Percentiles rank a stretch among this genome's conserved stretches.
phyloP scores from a whole-genome alignment of 2,797 vertebrate genomes.

The Cryptoblepharus egeriae region DNA sequence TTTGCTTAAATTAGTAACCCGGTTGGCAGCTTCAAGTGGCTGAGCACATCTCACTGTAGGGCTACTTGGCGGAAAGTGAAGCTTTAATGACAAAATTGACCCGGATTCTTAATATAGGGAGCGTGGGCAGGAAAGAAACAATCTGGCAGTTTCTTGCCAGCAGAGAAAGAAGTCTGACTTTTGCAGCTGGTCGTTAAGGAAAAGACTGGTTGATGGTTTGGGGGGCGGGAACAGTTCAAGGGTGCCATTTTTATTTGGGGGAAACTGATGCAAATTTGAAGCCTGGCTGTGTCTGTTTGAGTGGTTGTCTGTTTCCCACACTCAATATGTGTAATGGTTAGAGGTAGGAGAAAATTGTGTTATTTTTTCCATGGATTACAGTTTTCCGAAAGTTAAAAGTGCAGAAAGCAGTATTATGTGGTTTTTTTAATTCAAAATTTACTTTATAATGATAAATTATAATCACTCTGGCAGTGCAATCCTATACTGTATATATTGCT shows the following conservation, averaged over 20 bases:
- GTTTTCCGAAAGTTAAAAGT: no score
- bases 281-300: neutral
- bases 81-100: constrained; percentile 1
- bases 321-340: neutral
- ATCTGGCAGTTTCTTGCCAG: neutral
- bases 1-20: constrained; percentile 1
- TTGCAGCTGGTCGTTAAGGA: neutral
- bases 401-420: no score
- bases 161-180: neutral
- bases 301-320: neutral
- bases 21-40: neutral
- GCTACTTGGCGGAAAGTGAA: neutral
- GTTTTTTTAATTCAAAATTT: no score
- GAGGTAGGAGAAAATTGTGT: no score
- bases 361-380: no score
- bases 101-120: neutral
- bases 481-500: no score
- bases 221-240: neutral
- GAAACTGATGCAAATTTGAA: neutral
- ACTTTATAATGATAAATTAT: no score
- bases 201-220: neutral
- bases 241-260: neutral
- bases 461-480: neutral
- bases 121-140: neutral
- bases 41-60: neutral